Percentiles rank a stretch among this genome's conserved stretches.
Conservation (phyloP, 2,113 vertebrate species). For the Forbesichthys papilliferus region DNA sequence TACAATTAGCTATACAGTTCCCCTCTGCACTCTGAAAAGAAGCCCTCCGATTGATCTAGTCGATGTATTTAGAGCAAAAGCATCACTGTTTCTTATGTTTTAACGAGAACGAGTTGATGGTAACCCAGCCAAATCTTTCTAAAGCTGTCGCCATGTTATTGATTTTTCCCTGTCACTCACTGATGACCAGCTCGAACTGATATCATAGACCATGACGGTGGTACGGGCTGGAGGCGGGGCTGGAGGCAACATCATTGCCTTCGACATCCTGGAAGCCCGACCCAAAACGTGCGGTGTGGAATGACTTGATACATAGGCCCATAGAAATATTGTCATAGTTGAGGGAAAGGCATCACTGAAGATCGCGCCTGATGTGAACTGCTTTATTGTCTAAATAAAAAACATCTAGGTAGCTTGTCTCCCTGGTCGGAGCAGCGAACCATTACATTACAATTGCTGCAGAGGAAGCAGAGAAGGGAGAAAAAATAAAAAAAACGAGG, state of each 20-base stretch:
- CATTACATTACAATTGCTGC: conserved; percentile 30
- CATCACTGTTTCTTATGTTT: too few species aligned
- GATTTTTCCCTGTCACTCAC: conserved; percentile 56
- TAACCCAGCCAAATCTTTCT: too few species aligned
- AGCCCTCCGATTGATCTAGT: neutral
- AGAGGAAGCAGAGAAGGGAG: conserved; percentile 11
- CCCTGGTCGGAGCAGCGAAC: neutral
- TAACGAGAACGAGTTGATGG: too few species aligned
- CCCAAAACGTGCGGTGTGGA: neutral
- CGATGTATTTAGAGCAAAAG: too few species aligned
- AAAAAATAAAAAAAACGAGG: neutral
- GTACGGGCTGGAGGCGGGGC: neutral
- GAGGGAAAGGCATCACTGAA: neutral
- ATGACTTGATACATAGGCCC: neutral
- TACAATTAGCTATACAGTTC: too few species aligned
- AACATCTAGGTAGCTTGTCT: neutral
- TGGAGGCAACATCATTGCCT: conserved; percentile 11
- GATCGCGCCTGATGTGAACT: neutral
- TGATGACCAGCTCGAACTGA: conserved; percentile 38
- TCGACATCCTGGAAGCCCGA: conserved; percentile 7
- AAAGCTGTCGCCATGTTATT: conserved; percentile 27
- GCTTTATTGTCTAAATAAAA: neutral
- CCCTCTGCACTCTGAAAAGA: neutral
- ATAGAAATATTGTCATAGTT: neutral
- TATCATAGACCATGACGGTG: conserved; percentile 25